Conservation (phyloP, 2,888 invertebrate species). For the Invenusta paracnida region DNA sequence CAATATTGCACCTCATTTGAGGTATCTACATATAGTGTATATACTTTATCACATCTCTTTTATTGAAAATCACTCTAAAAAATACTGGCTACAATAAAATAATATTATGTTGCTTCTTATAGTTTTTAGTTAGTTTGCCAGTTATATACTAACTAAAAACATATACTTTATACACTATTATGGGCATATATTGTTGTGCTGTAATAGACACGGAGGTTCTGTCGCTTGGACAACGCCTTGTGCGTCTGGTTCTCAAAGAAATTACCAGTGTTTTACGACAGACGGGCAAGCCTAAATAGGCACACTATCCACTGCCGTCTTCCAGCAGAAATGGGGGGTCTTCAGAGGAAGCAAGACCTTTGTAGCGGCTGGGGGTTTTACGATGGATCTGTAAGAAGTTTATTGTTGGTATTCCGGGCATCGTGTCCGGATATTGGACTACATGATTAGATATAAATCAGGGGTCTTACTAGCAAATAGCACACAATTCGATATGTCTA, state of each 20-base stretch:
- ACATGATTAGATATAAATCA: conserved; percentile 19
- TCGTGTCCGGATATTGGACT: conserved; percentile 10
- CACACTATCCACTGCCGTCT: not conserved
- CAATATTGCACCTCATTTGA: not conserved
- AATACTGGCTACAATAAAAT: no score
- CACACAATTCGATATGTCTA: conserved; percentile 11
- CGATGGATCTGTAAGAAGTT: not conserved
- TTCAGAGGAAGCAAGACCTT: not conserved
- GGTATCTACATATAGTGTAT: no score
- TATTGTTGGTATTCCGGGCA: not conserved
- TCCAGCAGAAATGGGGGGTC: not conserved
- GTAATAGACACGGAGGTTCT: no score
- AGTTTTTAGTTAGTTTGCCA: no score
- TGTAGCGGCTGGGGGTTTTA: not conserved
- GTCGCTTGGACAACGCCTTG: no score
- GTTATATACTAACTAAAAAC: not conserved
- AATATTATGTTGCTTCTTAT: no score
- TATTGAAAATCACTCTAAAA: no score
- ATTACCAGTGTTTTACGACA: conserved; percentile 13
- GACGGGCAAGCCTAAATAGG: not conserved
- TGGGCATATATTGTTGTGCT: not conserved
- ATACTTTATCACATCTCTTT: no score
- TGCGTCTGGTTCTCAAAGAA: not conserved
- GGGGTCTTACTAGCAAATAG: not conserved
- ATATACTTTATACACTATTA: not conserved